phyloP scores from a whole-genome alignment of 1,140 invertebrate genomes.

The Trialeurodes vaporariorum region DNA sequence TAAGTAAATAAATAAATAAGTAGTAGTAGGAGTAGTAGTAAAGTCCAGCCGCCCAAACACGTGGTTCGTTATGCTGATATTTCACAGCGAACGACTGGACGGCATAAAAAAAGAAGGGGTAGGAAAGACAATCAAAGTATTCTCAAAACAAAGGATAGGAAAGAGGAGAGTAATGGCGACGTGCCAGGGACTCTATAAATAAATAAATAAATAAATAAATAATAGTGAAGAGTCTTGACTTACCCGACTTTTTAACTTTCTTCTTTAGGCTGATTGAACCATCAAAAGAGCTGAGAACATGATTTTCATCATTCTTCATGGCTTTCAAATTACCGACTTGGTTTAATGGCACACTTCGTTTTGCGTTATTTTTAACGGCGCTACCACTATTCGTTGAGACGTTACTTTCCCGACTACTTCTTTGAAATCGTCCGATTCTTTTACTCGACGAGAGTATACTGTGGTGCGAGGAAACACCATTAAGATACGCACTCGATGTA shows the following conservation, averaged over 20 bases:
- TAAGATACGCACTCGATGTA: neutral
- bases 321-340: neutral
- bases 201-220: no score
- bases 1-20: no score
- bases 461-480: neutral
- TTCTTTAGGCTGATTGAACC: neutral
- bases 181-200: no score
- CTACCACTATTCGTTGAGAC: neutral
- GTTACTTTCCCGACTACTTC: neutral
- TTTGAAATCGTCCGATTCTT: neutral
- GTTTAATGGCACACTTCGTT: neutral
- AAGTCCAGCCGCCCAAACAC: no score
- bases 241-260: neutral
- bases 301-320: neutral
- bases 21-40: no score
- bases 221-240: no score
- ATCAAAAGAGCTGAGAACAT: neutral
- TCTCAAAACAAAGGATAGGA: no score
- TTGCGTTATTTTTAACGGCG: neutral
- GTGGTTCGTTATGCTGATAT: no score
- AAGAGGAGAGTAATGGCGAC: no score
- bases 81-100: no score
- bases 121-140: no score
- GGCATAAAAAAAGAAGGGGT: no score
- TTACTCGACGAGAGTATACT: neutral